A percentile compares a stretch with the other conserved stretches of the same genome.
phyloP scores from a whole-genome alignment of 64 coral and sea anemone genomes.

The Astreopora myriophthalma region DNA sequence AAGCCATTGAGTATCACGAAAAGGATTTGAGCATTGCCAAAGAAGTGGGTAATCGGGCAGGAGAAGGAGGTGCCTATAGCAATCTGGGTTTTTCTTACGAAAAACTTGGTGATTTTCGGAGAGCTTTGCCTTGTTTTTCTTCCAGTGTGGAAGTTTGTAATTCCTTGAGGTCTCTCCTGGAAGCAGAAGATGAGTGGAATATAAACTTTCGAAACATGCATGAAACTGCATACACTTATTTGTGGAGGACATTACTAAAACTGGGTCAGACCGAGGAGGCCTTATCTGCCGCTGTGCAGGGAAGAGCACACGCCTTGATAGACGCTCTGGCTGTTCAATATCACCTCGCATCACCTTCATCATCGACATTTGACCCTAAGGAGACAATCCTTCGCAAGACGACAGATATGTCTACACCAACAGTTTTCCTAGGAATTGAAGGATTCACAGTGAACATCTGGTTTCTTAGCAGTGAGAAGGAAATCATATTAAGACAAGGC shows the following conservation, averaged over 20 bases:
- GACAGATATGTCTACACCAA: neutral
- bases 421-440: neutral
- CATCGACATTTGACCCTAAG: neutral
- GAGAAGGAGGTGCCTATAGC: too few species aligned
- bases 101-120: too few species aligned
- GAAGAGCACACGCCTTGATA: constrained; percentile 28
- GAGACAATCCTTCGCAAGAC: neutral
- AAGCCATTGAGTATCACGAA: too few species aligned
- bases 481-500: neutral
- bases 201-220: neutral
- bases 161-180: neutral
- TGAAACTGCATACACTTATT: neutral
- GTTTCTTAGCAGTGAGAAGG: neutral
- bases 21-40: too few species aligned
- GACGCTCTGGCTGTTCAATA: neutral
- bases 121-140: too few species aligned
- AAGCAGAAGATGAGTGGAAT: neutral
- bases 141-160: neutral
- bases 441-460: neutral
- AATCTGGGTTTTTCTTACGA: too few species aligned
- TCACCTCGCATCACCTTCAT: neutral
- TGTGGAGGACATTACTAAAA: neutral
- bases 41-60: too few species aligned
- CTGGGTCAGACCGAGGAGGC: neutral
- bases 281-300: constrained; percentile 5